phyloP scores from a whole-genome alignment of 2,888 invertebrate species.

The Rotaria socialis region DNA sequence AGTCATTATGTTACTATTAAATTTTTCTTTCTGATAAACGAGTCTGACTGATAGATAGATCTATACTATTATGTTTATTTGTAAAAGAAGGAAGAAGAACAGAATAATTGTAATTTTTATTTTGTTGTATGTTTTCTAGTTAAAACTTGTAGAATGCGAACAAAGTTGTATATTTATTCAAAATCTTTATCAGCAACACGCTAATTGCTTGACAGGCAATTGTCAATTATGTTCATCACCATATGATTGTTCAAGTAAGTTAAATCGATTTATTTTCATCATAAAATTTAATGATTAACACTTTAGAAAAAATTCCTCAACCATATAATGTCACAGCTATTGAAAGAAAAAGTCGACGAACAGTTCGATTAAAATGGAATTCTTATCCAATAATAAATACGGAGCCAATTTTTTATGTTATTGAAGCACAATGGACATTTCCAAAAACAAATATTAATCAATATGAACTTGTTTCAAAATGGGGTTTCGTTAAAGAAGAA shows the following conservation, averaged over 20 bases:
- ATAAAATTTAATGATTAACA: neutral
- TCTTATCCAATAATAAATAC: too few relatives aligned
- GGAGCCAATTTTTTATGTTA: conserved; percentile 17
- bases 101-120: too few relatives aligned
- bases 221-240: neutral
- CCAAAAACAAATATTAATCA: neutral
- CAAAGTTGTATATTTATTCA: conserved; percentile 9
- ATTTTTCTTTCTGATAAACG: neutral
- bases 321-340: neutral
- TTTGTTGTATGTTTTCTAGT: neutral
- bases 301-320: neutral
- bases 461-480: neutral
- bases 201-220: neutral
- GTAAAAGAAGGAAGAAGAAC: neutral
- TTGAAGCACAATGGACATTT: conserved; percentile 21
- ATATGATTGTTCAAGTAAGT: neutral
- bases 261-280: too few relatives aligned
- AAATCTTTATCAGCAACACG: neutral
- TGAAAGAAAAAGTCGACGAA: conserved; percentile 9
- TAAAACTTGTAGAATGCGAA: neutral
- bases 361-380: conserved; percentile 11
- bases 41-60: neutral
- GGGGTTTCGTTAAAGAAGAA: conserved; percentile 21
- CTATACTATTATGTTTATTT: neutral
- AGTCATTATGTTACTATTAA: neutral